These are phyloP conservation scores for Acestrorhynchus altus DNA, from an alignment of 2,797 vertebrate genomes.

Conservation along the genomic window DNA sequence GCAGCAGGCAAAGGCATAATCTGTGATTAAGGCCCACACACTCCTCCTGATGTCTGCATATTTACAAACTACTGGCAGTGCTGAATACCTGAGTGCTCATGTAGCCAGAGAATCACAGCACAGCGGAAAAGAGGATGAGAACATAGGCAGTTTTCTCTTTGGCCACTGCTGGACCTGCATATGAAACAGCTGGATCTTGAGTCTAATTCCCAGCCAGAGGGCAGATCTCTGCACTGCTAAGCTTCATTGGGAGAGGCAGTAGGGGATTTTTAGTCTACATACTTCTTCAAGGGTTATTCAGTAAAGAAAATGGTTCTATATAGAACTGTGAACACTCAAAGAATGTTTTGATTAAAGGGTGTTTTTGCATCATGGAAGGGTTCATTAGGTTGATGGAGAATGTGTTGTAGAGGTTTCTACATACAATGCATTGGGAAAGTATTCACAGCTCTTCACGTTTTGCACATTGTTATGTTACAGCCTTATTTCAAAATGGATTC, in stretches of 20 bases:
- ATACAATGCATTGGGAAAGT: no score
- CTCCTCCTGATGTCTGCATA: neutral
- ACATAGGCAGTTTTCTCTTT: neutral
- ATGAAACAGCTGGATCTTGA: neutral
- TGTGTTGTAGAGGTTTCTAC: no score
- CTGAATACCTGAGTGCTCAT: neutral
- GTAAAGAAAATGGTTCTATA: no score
- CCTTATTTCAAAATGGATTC: no score
- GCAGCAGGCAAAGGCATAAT: neutral
- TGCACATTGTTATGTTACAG: no score
- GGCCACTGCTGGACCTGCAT: neutral
- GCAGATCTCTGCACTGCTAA: neutral
- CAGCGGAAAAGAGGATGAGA: neutral
- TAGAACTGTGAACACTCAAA: no score
- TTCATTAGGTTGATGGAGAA: no score
- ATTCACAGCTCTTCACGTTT: no score
- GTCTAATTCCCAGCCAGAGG: neutral
- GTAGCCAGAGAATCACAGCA: neutral
- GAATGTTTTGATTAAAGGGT: no score
- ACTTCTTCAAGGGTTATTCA: no score
- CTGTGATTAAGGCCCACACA: neutral
- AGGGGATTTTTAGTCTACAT: neutral
- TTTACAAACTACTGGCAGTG: neutral
- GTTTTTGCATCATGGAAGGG: no score
- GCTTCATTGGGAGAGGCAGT: neutral